Percentiles rank a stretch among this genome's conserved stretches.
Conservation (phyloP, 2,113 vertebrate genomes). For the Salvelinus namaycush region DNA sequence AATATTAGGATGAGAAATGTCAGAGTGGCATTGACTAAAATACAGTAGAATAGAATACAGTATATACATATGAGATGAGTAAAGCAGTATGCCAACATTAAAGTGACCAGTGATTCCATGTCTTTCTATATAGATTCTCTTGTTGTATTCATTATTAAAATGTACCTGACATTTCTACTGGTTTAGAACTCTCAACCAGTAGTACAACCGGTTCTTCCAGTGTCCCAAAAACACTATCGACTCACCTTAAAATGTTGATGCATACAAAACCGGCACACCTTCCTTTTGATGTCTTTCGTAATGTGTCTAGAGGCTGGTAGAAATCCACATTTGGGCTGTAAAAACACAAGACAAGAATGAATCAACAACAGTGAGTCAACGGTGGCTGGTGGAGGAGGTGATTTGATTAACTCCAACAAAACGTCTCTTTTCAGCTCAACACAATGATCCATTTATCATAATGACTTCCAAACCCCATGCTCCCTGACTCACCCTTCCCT, state of each 20-base stretch:
- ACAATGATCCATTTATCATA: not conserved
- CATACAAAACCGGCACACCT: conserved; percentile 97
- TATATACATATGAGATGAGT: no score
- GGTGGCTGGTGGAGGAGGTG: not conserved
- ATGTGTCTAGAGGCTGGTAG: conserved; percentile 88
- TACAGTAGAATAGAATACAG: no score
- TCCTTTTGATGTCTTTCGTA: conserved; percentile 90
- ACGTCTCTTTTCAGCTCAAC: no score
- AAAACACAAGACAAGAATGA: conserved; percentile 17
- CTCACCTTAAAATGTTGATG: conserved; percentile 90
- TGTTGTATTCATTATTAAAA: no score
- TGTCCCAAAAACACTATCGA: not conserved
- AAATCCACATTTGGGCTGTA: conserved; percentile 96
- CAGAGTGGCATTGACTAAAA: no score
- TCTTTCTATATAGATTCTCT: no score
- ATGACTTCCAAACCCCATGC: not conserved
- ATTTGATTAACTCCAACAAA: not conserved
- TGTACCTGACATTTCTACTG: no score
- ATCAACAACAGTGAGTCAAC: not conserved
- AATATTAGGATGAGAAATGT: no score
- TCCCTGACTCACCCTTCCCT: not conserved
- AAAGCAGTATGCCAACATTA: no score
- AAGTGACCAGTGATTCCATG: no score
- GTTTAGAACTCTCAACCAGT: no score
- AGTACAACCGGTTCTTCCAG: not conserved